Evolutionary conservation across 2,888 invertebrate genomes (phyloP).

Genomic region (Parnassius mnemosyne): DNA sequence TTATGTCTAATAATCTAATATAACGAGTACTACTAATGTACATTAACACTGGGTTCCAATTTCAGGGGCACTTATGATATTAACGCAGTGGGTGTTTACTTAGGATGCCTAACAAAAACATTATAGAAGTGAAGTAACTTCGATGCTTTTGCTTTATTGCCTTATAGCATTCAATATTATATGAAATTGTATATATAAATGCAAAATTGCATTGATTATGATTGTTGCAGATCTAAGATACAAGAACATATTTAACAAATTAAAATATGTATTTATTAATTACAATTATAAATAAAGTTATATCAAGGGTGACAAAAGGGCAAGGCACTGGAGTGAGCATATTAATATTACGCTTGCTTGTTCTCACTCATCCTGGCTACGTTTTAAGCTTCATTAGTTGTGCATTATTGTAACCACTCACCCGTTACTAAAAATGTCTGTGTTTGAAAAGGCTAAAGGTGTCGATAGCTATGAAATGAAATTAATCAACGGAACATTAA

Average conservation of each 20-base stretch:
- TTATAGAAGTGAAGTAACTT: no score
- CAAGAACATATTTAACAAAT: no score
- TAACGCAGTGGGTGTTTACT: no score
- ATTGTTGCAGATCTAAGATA: background rate
- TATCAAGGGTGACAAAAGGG: background rate
- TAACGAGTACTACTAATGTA: no score
- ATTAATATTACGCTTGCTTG: constrained; percentile 9
- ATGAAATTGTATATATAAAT: no score
- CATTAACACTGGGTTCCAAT: no score
- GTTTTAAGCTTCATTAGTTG: constrained; percentile 19
- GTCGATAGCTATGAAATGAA: background rate
- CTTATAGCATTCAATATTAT: no score
- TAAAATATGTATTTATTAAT: background rate
- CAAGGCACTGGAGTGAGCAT: constrained; percentile 6
- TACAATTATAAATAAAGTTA: background rate
- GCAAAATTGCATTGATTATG: background rate
- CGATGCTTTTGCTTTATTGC: no score
- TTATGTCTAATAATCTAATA: no score
- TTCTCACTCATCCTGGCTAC: constrained; percentile 13
- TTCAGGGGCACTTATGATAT: no score
- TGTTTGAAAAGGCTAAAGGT: constrained; percentile 10
- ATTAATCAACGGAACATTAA: no score
- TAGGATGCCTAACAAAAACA: no score
- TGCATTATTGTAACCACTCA: constrained; percentile 13
- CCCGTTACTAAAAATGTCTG: constrained; percentile 13